phyloP scores from a whole-genome alignment of 1,140 invertebrate genomes.

The Subanguina moxae region DNA sequence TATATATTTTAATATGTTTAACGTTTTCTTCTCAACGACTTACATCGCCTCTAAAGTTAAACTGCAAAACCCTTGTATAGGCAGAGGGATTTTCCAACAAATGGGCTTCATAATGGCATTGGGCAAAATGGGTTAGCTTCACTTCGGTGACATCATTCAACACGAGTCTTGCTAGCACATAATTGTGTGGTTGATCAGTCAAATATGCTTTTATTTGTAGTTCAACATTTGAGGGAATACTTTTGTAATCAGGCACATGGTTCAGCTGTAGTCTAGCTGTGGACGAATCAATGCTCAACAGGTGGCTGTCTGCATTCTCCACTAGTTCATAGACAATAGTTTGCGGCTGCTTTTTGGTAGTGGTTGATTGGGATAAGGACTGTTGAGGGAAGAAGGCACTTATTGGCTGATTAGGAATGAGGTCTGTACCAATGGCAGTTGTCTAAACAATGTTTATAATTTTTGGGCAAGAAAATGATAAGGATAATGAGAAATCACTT shows the following conservation, averaged over 20 bases:
- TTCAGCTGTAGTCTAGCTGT: constrained; percentile 31
- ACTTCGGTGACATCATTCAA: constrained; percentile 42
- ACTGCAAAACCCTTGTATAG: constrained; percentile 40
- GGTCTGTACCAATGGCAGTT: constrained; percentile 22
- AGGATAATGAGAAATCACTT: constrained; percentile 16
- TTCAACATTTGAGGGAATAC: background rate
- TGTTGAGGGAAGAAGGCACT: constrained; percentile 31
- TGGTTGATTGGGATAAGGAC: background rate
- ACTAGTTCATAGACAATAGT: constrained; percentile 30
- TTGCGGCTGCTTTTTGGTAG: constrained; percentile 6
- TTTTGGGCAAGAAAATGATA: too few species aligned
- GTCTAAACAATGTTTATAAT: background rate
- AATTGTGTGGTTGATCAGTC: constrained; percentile 11
- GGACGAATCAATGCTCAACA: constrained; percentile 29
- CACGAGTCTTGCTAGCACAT: constrained; percentile 21
- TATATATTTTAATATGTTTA: background rate
- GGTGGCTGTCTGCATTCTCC: constrained; percentile 1
- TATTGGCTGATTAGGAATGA: constrained; percentile 41
- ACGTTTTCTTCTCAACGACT: constrained; percentile 1
- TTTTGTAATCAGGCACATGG: constrained; percentile 15
- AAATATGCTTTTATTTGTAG: constrained; percentile 18
- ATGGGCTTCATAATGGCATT: constrained; percentile 44
- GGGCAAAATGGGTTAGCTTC: constrained; percentile 42
- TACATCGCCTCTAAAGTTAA: constrained; percentile 42
- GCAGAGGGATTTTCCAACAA: constrained; percentile 36